These are phyloP conservation scores for Calyptomena viridis DNA, from an alignment of 2,113 vertebrate genomes.

Conservation along the genomic window DNA sequence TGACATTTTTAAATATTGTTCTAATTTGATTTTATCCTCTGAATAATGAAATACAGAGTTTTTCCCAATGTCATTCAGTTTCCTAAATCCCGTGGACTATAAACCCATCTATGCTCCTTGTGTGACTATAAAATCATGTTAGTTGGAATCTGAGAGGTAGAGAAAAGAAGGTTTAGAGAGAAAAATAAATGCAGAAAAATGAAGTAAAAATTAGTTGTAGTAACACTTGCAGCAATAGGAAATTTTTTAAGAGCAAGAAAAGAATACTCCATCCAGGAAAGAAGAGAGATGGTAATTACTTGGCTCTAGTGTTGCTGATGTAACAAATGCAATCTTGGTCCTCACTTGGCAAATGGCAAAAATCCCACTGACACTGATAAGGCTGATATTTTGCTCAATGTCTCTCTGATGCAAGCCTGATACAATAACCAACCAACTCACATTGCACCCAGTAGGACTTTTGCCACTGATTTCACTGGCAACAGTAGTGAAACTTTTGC, in stretches of 20 bases:
- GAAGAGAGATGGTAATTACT: neutral
- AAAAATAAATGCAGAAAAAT: neutral
- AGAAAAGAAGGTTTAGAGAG: neutral
- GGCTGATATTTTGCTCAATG: accelerated
- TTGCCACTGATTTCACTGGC: neutral
- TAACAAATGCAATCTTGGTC: neutral
- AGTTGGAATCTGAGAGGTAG: neutral
- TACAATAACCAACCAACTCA: neutral
- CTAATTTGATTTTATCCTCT: neutral
- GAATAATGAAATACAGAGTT: neutral
- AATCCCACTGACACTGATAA: neutral
- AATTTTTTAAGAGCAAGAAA: neutral
- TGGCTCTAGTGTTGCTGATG: neutral
- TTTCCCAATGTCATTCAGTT: neutral
- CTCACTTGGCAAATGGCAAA: neutral
- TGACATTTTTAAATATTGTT: neutral
- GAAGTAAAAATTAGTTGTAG: neutral
- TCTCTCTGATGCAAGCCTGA: neutral
- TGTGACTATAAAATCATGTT: neutral
- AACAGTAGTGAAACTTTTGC: neutral
- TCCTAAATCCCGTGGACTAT: neutral
- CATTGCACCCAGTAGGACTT: neutral
- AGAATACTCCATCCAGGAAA: neutral
- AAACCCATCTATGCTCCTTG: neutral
- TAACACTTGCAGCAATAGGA: neutral